Evolutionary conservation across 2,113 vertebrate species (phyloP).

Genomic region (Sturnira hondurensis): DNA sequence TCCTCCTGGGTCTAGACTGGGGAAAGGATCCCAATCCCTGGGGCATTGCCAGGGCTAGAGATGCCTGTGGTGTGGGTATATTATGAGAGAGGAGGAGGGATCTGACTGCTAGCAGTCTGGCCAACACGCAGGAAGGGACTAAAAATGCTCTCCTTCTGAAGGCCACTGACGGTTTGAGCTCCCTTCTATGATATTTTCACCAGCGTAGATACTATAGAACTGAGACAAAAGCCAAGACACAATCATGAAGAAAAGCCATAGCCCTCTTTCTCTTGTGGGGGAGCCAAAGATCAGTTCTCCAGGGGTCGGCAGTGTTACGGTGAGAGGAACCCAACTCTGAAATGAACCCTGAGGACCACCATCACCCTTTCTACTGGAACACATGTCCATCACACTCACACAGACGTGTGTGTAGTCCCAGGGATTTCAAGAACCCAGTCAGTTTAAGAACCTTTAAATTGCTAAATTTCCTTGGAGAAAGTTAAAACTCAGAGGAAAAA

Average conservation of each 20-base stretch:
- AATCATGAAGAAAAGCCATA: background rate
- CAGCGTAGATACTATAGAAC: background rate
- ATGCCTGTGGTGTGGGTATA: background rate
- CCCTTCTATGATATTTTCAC: background rate
- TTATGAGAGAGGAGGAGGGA: background rate
- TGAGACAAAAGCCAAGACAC: background rate
- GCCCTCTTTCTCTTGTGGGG: background rate
- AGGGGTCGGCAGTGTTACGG: background rate
- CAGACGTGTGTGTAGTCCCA: background rate
- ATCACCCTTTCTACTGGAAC: background rate
- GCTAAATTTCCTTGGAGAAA: background rate
- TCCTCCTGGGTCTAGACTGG: background rate
- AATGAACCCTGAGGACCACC: background rate
- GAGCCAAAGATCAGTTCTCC: background rate
- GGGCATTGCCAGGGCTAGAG: background rate
- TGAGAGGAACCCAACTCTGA: background rate
- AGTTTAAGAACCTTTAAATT: background rate
- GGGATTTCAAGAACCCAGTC: background rate
- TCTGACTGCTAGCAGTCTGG: background rate
- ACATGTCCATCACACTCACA: background rate
- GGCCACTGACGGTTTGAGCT: background rate
- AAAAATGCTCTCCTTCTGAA: background rate
- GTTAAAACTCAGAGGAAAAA: constrained; percentile 4
- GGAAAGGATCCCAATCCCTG: background rate
- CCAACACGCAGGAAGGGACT: background rate